Base-by-base conservation (phyloP, 1,140 invertebrate genomes). In the Bombus confusus region DNA sequence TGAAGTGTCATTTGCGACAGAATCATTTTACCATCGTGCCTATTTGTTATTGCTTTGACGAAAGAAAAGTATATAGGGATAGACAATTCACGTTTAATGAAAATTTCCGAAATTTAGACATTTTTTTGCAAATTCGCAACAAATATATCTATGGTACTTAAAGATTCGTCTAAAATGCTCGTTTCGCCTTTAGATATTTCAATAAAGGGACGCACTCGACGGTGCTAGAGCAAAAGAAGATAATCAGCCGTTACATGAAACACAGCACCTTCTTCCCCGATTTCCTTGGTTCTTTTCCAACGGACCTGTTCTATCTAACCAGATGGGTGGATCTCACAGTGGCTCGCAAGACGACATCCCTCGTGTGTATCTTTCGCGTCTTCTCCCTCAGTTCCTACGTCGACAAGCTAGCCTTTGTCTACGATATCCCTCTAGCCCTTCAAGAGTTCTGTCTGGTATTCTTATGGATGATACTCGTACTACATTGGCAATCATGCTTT, bases 401-500 rank as follows among this genome's bases (percentile, higher is more conserved):
- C 4, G 43, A 59, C 2, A 91, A 80, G 6, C 28, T 95, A 10
- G 86, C 91, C 0, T 71, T 72, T 47, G 76, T 82, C 0, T 93
- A 91, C 41, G 76, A 92, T 12, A 3, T 91, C 0, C 52, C 90
- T 1, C 12, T 87, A 6, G 73, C 88, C 0, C 5, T 88, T 1
- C 91, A 91, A 39, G 89, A 93, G 34, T 90, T 93, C 34, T 91
- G 87, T 52, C 82, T 52, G 15, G 90, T 91, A 6, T 80, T 94
- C 6, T 93, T 93, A 22, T 92, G 91, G 88, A 15, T 94, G 0
- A 12, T 91, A 0, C 62, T 95, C 15, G 13, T 79, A 0, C n/a
- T 95, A 0, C 95, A 95, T n/a, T 95, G 94, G 93, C 90, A 93
- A 47, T 77, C 92, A 10, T 95, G 94, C 39, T 47, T 94, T 0